A percentile compares a stretch with the other conserved stretches of the same genome.
Evolutionary conservation across 2,113 vertebrate species (phyloP).

Genomic region (Anoura caudifer): DNA sequence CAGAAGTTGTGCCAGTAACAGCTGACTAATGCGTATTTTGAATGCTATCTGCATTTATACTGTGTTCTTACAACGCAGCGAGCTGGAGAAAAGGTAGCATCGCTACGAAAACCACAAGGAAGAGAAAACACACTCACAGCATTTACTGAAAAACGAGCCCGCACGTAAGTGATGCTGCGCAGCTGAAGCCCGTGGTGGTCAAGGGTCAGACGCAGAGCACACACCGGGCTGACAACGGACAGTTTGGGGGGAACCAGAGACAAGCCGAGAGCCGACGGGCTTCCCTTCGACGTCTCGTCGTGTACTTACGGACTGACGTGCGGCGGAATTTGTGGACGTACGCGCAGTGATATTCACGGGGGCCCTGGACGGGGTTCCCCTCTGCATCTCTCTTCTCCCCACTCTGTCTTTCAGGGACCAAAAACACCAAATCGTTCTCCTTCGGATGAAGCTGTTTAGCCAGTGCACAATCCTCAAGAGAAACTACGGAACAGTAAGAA

Average conservation of each 20-base stretch:
- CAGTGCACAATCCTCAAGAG: constrained; percentile 77
- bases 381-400: constrained; percentile 58
- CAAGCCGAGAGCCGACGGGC: no score
- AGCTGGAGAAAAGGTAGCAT: background rate
- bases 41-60: background rate
- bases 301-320: constrained; percentile 72
- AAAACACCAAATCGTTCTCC: constrained; percentile 87
- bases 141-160: background rate
- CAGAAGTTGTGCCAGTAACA: background rate
- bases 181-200: background rate
- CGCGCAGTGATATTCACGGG: constrained; percentile 72
- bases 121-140: background rate
- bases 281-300: accelerated
- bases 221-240: background rate
- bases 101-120: background rate
- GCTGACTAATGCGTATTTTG: no score
- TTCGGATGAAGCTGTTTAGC: constrained; percentile 84
- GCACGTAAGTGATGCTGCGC: accelerated
- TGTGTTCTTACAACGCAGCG: background rate
- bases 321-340: constrained; percentile 79
- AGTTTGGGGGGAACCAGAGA: accelerated
- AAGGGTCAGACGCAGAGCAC: background rate
- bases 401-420: constrained; percentile 74
- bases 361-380: background rate
- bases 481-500: constrained; percentile 65